Conservation (phyloP, 2,888 invertebrate genomes). For the Tachina lurida region DNA sequence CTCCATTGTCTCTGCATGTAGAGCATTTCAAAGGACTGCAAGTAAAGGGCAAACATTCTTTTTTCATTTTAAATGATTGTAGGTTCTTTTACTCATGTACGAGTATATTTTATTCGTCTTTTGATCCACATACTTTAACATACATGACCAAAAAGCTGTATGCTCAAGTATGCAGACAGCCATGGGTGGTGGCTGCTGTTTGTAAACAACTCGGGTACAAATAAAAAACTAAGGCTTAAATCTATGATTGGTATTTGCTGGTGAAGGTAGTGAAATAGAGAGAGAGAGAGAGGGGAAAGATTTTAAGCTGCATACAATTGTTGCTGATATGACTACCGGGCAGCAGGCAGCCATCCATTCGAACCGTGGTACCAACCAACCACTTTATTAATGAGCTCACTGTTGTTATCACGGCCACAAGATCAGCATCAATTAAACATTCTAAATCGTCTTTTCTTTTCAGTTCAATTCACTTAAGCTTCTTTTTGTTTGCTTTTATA, state of each 20-base stretch:
- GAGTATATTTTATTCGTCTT: background rate
- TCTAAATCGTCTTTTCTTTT: conserved; percentile 69
- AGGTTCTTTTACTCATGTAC: conserved; percentile 19
- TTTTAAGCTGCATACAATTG: conserved; percentile 50
- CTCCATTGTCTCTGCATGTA: conserved; percentile 27
- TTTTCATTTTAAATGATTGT: conserved; percentile 9
- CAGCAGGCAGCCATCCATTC: background rate
- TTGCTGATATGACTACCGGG: conserved; percentile 14
- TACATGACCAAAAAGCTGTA: conserved; percentile 44
- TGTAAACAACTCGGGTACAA: background rate
- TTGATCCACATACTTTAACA: conserved; percentile 46
- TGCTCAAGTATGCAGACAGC: conserved; percentile 62
- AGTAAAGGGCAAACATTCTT: conserved; percentile 58
- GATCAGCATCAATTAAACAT: conserved; percentile 71
- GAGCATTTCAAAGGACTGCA: background rate
- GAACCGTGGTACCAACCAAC: conserved; percentile 12
- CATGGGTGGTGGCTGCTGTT: conserved; percentile 68
- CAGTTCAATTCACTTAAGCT: conserved; percentile 27
- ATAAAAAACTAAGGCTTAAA: background rate
- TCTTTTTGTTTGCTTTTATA: background rate
- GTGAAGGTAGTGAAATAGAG: background rate
- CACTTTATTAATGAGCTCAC: conserved; percentile 71
- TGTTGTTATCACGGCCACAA: conserved; percentile 65
- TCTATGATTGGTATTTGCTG: background rate
- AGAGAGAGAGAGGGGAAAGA: background rate